Percentiles rank a stretch among this genome's conserved stretches.
phyloP scores from a whole-genome alignment of 2,888 invertebrate species.

The Heliconius ismenius region DNA sequence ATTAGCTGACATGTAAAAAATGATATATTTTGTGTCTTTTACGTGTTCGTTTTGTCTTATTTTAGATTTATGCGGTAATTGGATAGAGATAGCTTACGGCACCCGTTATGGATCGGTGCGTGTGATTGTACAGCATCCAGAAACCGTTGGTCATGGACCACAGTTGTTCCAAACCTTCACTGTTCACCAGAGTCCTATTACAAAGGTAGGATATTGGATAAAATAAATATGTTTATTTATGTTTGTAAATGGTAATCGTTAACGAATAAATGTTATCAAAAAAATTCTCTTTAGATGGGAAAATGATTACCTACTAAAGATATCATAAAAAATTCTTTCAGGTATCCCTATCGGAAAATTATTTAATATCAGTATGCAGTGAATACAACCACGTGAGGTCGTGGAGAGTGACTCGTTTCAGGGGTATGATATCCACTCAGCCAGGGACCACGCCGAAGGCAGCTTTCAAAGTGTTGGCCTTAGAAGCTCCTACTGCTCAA shows the following conservation, averaged over 20 bases:
- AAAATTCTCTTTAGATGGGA: too few species aligned
- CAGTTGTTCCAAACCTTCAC: slow-evolving; percentile 99
- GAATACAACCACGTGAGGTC: slow-evolving; percentile 99
- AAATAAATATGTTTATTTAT: neutral
- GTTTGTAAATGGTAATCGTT: too few species aligned
- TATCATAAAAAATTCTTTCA: slow-evolving; percentile 53
- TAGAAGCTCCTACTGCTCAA: slow-evolving; percentile 83
- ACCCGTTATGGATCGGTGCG: slow-evolving; percentile 97
- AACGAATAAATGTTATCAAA: too few species aligned
- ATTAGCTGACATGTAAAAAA: too few species aligned
- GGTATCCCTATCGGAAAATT: slow-evolving; percentile 97
- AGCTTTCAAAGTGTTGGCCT: slow-evolving; percentile 96
- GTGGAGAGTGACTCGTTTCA: slow-evolving; percentile 97
- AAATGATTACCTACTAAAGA: too few species aligned
- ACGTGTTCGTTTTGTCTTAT: neutral
- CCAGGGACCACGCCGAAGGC: slow-evolving; percentile 98
- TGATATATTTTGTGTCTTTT: too few species aligned
- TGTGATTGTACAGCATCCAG: slow-evolving; percentile 99
- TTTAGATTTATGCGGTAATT: slow-evolving; percentile 96
- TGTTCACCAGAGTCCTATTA: slow-evolving; percentile 97
- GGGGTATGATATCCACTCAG: slow-evolving; percentile 99
- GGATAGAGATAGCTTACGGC: slow-evolving; percentile 99
- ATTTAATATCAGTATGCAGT: slow-evolving; percentile 96
- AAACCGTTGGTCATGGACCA: slow-evolving; percentile 98
- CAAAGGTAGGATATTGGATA: slow-evolving; percentile 84